Evolutionary conservation across 2,797 vertebrate genomes (phyloP).

Genomic region (Triplophysa bombifrons): DNA sequence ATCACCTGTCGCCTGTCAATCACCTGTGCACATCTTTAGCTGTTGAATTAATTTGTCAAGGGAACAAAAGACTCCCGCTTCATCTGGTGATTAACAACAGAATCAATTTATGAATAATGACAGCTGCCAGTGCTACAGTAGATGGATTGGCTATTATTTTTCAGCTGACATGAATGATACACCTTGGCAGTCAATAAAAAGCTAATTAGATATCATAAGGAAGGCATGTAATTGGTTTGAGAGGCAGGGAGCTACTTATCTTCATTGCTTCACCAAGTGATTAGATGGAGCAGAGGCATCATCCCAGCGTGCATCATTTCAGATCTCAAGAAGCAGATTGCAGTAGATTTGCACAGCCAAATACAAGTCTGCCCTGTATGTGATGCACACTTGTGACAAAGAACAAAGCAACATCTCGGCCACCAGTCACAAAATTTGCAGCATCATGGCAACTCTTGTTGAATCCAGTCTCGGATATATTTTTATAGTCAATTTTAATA

Average conservation of each 20-base stretch:
- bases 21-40: not conserved
- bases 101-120: conserved; percentile 1
- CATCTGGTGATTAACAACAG: conserved; percentile 7
- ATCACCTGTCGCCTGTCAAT: not conserved
- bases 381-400: not conserved
- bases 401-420: too few species aligned
- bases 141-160: conserved; percentile 36
- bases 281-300: conserved; percentile 4
- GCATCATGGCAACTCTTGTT: too few species aligned
- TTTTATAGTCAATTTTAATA: too few species aligned
- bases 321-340: conserved; percentile 21
- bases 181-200: conserved; percentile 31
- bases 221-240: conserved; percentile 41
- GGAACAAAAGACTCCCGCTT: not conserved
- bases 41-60: not conserved
- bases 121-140: conserved; percentile 4
- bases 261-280: conserved; percentile 27
- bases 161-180: conserved; percentile 36
- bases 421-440: too few species aligned
- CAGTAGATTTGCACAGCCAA: not conserved
- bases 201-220: conserved; percentile 46
- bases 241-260: conserved; percentile 22
- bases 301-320: conserved; percentile 2
- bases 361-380: not conserved
- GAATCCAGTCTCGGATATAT: too few species aligned